Evolutionary conservation across 2,113 vertebrate species (phyloP).

Genomic region (Heliornis fulica): DNA sequence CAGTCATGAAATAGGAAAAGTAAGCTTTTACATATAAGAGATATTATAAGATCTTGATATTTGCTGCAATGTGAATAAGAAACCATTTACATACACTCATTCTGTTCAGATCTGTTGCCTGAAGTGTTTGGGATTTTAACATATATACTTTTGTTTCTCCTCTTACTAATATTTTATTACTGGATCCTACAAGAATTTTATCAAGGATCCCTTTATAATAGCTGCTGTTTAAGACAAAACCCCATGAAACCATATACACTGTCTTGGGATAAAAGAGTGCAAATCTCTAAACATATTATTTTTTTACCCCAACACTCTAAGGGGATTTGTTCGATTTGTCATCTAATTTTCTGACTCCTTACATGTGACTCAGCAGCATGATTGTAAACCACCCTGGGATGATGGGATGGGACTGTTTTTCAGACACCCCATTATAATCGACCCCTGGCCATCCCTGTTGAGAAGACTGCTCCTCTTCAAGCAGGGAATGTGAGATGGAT

Average conservation of each 20-base stretch:
- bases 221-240: not conserved
- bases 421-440: not conserved
- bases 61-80: not conserved
- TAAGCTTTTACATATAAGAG: too few relatives aligned
- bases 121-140: too few relatives aligned
- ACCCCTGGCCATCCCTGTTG: not conserved
- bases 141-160: not conserved
- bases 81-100: not conserved
- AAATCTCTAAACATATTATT: not conserved
- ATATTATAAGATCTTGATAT: not conserved
- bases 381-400: not conserved
- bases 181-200: not conserved
- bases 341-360: not conserved
- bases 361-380: not conserved
- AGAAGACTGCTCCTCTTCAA: not conserved
- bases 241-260: not conserved
- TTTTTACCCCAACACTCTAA: not conserved
- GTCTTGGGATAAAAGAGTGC: not conserved
- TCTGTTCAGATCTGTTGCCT: too few relatives aligned
- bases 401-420: not conserved
- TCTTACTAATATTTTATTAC: not conserved
- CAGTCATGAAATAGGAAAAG: not conserved
- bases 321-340: not conserved
- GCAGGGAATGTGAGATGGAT: too few relatives aligned
- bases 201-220: not conserved